Conservation (phyloP, 1,140 invertebrate species). For the Magallana gigas region DNA sequence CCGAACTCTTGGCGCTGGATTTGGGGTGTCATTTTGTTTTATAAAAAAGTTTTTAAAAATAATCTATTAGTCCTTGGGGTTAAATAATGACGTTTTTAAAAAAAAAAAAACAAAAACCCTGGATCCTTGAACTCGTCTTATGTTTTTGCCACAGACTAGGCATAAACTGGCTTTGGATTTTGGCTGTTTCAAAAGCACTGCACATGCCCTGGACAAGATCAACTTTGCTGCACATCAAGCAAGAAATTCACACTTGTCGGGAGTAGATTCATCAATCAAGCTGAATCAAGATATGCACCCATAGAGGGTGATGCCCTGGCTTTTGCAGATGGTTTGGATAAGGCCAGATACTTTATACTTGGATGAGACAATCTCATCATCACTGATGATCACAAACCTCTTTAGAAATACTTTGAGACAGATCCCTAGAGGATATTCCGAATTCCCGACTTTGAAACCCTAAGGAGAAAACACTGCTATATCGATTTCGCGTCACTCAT, state of each 20-base stretch:
- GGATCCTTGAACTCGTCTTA: no score
- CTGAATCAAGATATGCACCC: constrained; percentile 56
- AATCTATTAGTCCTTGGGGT: no score
- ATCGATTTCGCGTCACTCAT: constrained; percentile 55
- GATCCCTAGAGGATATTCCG: constrained; percentile 14
- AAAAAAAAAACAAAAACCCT: no score
- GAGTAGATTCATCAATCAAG: constrained; percentile 54
- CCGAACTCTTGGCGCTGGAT: no score
- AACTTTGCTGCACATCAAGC: not conserved
- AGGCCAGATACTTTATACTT: constrained; percentile 61
- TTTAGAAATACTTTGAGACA: constrained; percentile 46
- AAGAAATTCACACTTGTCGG: constrained; percentile 65
- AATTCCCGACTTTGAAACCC: constrained; percentile 49
- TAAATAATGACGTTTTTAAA: no score
- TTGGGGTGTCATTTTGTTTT: no score
- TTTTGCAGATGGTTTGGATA: constrained; percentile 63
- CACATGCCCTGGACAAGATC: constrained; percentile 41
- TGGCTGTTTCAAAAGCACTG: constrained; percentile 68
- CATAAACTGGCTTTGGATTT: constrained; percentile 59
- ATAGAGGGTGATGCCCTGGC: constrained; percentile 66
- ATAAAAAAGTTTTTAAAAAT: no score
- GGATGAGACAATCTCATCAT: constrained; percentile 61
- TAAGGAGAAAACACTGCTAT: constrained; percentile 32
- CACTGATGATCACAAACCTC: constrained; percentile 64
- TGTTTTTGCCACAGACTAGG: constrained; percentile 64